A percentile compares a stretch with the other conserved stretches of the same genome.
These are phyloP conservation scores for Actenoides lindsayi DNA, from an alignment of 2,113 vertebrate species.

Conservation along the genomic window DNA sequence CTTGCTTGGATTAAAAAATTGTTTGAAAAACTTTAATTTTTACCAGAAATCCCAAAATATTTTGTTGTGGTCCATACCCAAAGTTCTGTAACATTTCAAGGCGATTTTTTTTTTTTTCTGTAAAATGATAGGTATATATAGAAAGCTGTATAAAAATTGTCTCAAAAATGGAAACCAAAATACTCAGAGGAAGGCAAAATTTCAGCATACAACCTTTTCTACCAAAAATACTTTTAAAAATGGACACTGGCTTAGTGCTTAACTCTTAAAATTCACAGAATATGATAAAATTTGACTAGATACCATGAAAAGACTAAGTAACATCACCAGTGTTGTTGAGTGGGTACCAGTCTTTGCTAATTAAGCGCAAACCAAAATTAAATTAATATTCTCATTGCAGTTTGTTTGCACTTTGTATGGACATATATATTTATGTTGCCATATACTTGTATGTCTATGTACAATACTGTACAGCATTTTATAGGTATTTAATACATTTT, in stretches of 20 bases:
- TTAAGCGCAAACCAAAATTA: neutral
- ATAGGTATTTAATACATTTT: neutral
- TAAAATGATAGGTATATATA: neutral
- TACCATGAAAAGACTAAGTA: neutral
- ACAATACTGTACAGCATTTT: neutral
- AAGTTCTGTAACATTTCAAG: neutral
- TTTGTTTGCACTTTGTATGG: neutral
- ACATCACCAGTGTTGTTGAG: neutral
- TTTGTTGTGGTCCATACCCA: neutral
- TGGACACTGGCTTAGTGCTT: neutral
- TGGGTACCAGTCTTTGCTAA: neutral
- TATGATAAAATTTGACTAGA: neutral
- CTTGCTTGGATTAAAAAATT: neutral
- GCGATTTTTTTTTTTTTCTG: neutral
- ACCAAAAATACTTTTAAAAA: neutral
- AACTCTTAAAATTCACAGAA: neutral
- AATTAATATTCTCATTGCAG: neutral
- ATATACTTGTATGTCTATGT: neutral
- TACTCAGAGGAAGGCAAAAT: neutral
- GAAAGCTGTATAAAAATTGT: neutral
- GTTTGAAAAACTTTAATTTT: neutral
- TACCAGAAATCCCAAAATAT: neutral
- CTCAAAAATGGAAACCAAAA: neutral
- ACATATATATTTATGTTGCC: neutral
- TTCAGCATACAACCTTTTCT: neutral